Conservation (phyloP, 2,113 vertebrate genomes). For the Suncus etruscus region DNA sequence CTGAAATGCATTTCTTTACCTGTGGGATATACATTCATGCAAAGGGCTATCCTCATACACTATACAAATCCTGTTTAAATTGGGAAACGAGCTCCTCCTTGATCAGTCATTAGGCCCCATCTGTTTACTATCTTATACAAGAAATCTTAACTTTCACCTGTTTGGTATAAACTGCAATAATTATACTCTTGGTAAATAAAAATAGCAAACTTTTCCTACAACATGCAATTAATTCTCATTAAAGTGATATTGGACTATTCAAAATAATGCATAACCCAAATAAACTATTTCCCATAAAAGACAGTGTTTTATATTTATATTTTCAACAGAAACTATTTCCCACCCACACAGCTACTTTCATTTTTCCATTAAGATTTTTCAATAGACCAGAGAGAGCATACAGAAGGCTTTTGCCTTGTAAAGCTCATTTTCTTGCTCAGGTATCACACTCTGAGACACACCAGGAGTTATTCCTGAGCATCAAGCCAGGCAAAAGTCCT, state of each 20-base stretch:
- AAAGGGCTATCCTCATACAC: slow-evolving; percentile 64
- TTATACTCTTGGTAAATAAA: slow-evolving; percentile 59
- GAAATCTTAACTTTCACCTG: slow-evolving; percentile 87
- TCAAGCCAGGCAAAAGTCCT: too few species aligned
- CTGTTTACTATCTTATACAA: slow-evolving; percentile 89
- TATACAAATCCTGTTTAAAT: slow-evolving; percentile 82
- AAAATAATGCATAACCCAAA: slow-evolving; percentile 61
- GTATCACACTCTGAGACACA: too few species aligned
- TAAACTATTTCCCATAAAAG: slow-evolving; percentile 52
- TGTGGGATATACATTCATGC: slow-evolving; percentile 60
- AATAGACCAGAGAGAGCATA: not conserved
- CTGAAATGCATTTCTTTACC: slow-evolving; percentile 75
- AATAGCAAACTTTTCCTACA: slow-evolving; percentile 57
- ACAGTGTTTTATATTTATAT: slow-evolving; percentile 55
- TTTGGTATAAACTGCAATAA: slow-evolving; percentile 78
- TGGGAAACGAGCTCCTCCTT: slow-evolving; percentile 86
- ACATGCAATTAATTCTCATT: slow-evolving; percentile 21
- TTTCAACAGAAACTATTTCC: slow-evolving; percentile 67
- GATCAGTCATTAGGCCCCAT: slow-evolving; percentile 88
- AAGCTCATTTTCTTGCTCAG: too few species aligned
- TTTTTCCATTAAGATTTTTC: slow-evolving; percentile 48
- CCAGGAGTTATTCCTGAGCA: too few species aligned
- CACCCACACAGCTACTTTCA: slow-evolving; percentile 61
- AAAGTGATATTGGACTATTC: not conserved
- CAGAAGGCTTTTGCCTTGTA: too few species aligned